These are phyloP conservation scores for Phoeniculus purpureus DNA, from an alignment of 2,797 vertebrate genomes.

Conservation along the genomic window DNA sequence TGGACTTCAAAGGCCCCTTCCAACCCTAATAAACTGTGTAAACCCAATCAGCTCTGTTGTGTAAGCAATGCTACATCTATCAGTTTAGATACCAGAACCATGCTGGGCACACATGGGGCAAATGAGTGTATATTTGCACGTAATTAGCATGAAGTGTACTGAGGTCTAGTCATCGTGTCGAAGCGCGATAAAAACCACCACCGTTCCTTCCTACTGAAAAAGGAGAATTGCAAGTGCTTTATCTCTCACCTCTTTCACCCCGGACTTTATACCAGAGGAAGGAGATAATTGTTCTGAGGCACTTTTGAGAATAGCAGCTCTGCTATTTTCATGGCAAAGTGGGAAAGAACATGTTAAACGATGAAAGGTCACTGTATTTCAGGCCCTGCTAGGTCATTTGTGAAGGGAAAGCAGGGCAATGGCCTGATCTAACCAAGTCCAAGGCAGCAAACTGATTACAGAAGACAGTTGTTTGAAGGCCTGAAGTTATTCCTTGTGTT, in stretches of 20 bases:
- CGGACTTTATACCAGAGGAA: neutral
- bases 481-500: neutral
- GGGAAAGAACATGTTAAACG: neutral
- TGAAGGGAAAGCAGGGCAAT: neutral
- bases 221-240: neutral
- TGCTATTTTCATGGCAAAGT: neutral
- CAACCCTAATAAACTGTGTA: too few relatives aligned
- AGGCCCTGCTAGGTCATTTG: neutral
- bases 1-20: too few relatives aligned
- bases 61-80: neutral
- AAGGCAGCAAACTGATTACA: neutral
- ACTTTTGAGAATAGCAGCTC: neutral
- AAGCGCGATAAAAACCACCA: neutral
- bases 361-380: neutral
- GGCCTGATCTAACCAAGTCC: neutral
- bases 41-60: neutral
- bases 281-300: neutral
- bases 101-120: neutral
- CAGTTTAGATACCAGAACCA: neutral
- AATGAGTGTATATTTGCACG: neutral
- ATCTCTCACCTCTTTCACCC: slow-evolving; percentile 26
- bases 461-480: neutral
- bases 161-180: slow-evolving; percentile 28
- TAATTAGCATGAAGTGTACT: slow-evolving; percentile 22
- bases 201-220: neutral